Percentiles rank a stretch among this genome's conserved stretches.
These are phyloP conservation scores for Eupithecia inturbata DNA, from an alignment of 2,888 invertebrate genomes.

Conservation along the genomic window DNA sequence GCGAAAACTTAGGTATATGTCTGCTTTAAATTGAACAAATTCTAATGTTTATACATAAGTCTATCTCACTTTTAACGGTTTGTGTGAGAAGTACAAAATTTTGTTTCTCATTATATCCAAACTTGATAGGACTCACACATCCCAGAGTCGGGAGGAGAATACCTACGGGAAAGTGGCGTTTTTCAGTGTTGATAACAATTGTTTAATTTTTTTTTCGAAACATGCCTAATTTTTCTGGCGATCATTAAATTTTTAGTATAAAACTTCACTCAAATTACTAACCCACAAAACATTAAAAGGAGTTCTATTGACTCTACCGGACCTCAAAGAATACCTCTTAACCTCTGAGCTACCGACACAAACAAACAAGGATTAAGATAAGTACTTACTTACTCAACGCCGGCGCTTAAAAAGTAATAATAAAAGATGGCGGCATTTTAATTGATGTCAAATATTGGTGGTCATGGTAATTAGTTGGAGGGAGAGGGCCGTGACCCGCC, in stretches of 20 bases:
- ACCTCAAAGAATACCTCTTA: conserved; percentile 1
- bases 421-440: conserved; percentile 60
- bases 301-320: neutral
- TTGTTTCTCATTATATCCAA: too few relatives aligned
- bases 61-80: too few relatives aligned
- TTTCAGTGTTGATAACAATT: too few relatives aligned
- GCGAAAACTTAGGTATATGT: too few relatives aligned
- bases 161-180: too few relatives aligned
- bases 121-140: too few relatives aligned
- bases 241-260: neutral
- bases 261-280: neutral
- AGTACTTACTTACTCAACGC: conserved; percentile 10
- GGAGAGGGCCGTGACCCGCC: conserved; percentile 51
- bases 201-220: too few relatives aligned
- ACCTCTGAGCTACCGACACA: conserved; percentile 3
- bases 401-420: conserved; percentile 53
- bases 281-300: neutral
- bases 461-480: conserved; percentile 68
- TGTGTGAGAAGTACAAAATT: too few relatives aligned
- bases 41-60: too few relatives aligned
- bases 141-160: too few relatives aligned
- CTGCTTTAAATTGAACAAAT: too few relatives aligned
- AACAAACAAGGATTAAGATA: conserved; percentile 3
- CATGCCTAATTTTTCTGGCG: neutral
- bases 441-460: conserved; percentile 79